Base-by-base conservation (phyloP, 1,140 invertebrate species). In the Latrodectus geometricus region DNA sequence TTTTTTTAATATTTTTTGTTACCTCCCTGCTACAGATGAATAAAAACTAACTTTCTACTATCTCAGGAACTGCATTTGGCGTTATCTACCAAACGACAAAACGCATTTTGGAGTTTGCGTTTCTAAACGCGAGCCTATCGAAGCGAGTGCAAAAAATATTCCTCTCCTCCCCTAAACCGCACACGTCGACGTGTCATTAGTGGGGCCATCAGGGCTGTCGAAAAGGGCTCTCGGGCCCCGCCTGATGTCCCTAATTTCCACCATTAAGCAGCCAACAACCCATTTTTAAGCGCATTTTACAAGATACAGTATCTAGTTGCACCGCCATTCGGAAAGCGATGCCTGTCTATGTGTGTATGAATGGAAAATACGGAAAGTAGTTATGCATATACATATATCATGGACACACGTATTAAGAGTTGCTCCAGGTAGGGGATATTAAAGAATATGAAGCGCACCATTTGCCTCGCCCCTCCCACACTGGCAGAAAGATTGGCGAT, bases 211-310 rank as follows among this genome's bases (percentile, higher is more conserved):
- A 82, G 80, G 69, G 80, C 80, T 68, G 80, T 52, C 21, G 61
- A 49, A 35, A 61, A 68, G 82, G 73, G 61, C 73, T 76, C 82
- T 76, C 72, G 61, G 82, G 56, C 72, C 82, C 82, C 54, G 20
- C 50, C 61, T 84, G 72, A 84, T 84, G 72, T 70, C 73, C 82
- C 73, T 84, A 84, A 84, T 84, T 84, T 84, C 82, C 73, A 35
- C 82, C 82, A 84, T 84, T 84, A 84, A 56, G 52, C 50, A 23
- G 21, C 82, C 82, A 84, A 84, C 82, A 84, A 54, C 72, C 82
- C 82, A 75, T 75, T 84, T 84, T 84, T 83, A 66, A 83, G 65
- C 69, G 70, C 80, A 50, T 74, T 73, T 74, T 21, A 65, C 52
- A 73, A 83, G 69, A 73, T 74, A 83, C 54, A 65, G 70, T 83